Evolutionary conservation across 2,113 vertebrate genomes (phyloP).

Genomic region (Myrmecobius fasciatus): DNA sequence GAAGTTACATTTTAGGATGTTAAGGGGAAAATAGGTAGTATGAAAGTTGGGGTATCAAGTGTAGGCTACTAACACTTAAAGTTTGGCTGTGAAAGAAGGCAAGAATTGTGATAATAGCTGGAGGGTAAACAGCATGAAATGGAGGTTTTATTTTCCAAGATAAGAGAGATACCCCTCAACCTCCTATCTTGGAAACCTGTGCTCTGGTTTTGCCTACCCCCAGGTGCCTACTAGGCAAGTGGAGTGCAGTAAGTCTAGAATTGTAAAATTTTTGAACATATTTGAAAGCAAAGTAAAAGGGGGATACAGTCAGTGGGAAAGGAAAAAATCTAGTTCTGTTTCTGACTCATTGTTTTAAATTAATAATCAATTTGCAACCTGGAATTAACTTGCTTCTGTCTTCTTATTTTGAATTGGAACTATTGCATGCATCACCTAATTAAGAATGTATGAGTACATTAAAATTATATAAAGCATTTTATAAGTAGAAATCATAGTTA

Average conservation of each 20-base stretch:
- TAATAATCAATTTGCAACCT: not conserved
- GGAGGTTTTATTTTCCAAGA: not conserved
- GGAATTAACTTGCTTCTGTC: not conserved
- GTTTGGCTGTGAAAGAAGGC: not conserved
- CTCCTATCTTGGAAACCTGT: not conserved
- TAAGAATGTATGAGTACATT: slow-evolving; percentile 11
- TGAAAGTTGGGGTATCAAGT: not conserved
- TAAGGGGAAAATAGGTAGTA: not conserved
- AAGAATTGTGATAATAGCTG: not conserved
- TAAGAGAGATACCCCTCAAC: not conserved
- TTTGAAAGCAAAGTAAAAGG: not conserved
- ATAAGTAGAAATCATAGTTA: slow-evolving; percentile 4
- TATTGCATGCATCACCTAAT: slow-evolving; percentile 4
- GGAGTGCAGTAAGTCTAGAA: not conserved
- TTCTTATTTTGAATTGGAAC: not conserved
- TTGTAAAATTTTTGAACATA: not conserved
- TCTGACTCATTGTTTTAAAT: not conserved
- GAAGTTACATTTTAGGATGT: not conserved
- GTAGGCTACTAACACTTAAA: not conserved
- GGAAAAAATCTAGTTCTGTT: not conserved
- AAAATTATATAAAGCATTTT: slow-evolving; percentile 7
- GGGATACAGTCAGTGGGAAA: not conserved
- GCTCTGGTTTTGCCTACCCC: not conserved
- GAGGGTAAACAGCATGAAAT: not conserved
- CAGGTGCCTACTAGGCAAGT: not conserved